Percentiles rank a stretch among this genome's conserved stretches.
Conservation (phyloP, 2,797 vertebrate species). For the Lerista edwardsae region DNA sequence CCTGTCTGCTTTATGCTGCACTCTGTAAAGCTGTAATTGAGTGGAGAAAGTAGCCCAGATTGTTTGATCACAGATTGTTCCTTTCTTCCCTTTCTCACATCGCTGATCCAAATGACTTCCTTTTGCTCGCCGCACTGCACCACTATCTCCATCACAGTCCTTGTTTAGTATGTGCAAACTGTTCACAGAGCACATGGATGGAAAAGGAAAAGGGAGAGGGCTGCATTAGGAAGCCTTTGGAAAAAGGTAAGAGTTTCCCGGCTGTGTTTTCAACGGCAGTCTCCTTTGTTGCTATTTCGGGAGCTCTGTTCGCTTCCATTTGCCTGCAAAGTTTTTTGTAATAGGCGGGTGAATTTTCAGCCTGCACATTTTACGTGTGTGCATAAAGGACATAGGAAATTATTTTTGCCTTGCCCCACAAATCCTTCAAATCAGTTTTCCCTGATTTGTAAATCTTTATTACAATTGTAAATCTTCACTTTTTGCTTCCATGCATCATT, state of each 20-base stretch:
- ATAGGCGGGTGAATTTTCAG: constrained; percentile 5
- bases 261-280: constrained; percentile 27
- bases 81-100: constrained; percentile 18
- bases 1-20: not conserved
- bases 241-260: not conserved
- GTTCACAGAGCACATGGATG: not conserved
- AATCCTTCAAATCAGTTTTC: not conserved
- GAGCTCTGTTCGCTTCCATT: constrained; percentile 23
- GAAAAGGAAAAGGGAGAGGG: constrained; percentile 16
- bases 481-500: constrained; percentile 10
- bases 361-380: not conserved
- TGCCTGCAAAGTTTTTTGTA: constrained; percentile 6
- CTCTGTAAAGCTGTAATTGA: constrained; percentile 8
- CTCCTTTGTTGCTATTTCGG: not conserved
- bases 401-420: not conserved
- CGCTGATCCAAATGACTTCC: constrained; percentile 9
- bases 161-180: not conserved
- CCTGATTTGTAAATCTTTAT: not conserved
- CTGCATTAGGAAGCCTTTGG: not conserved
- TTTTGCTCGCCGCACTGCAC: not conserved
- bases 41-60: constrained; percentile 18
- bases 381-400: not conserved
- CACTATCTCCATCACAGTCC: constrained; percentile 15
- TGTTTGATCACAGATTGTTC: constrained; percentile 28
- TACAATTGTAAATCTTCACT: not conserved